A percentile compares a stretch with the other conserved stretches of the same genome.
Evolutionary conservation across 2,797 vertebrate genomes (phyloP).

Genomic region (Cossypha dichroa): DNA sequence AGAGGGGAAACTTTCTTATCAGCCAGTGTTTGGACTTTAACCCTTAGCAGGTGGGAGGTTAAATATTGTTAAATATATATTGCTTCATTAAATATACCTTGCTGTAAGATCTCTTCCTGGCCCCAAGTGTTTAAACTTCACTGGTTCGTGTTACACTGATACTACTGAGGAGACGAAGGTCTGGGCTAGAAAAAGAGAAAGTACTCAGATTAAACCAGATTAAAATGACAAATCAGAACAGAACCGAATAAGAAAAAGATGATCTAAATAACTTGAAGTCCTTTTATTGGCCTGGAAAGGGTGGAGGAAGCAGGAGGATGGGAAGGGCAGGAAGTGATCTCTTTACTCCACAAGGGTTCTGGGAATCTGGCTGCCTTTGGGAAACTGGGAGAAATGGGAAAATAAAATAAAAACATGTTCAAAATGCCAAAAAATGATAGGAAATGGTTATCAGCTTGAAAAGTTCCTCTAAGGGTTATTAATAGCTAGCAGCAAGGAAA

Average conservation of each 20-base stretch:
- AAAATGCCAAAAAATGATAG: constrained; percentile 65
- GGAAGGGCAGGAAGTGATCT: constrained; percentile 57
- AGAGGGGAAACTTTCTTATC: background rate
- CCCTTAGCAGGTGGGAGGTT: background rate
- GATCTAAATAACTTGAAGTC: background rate
- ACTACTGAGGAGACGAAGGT: background rate
- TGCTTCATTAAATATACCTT: background rate
- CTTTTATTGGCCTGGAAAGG: constrained; percentile 46
- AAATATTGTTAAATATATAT: background rate
- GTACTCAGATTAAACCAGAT: background rate
- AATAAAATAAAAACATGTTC: constrained; percentile 52
- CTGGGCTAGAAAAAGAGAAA: constrained; percentile 7
- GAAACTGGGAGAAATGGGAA: constrained; percentile 59
- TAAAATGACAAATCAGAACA: background rate
- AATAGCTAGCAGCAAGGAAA: constrained; percentile 63
- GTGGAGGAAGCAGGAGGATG: constrained; percentile 30
- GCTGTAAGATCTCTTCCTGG: background rate
- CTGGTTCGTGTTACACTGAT: background rate
- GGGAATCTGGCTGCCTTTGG: constrained; percentile 51
- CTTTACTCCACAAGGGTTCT: constrained; percentile 27
- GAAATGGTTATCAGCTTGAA: constrained; percentile 67
- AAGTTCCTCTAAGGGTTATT: constrained; percentile 66
- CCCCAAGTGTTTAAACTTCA: background rate
- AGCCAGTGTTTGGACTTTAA: background rate
- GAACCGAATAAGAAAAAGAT: background rate